Base-by-base conservation (phyloP, 1,140 invertebrate genomes). In the Whitmania pigra region DNA sequence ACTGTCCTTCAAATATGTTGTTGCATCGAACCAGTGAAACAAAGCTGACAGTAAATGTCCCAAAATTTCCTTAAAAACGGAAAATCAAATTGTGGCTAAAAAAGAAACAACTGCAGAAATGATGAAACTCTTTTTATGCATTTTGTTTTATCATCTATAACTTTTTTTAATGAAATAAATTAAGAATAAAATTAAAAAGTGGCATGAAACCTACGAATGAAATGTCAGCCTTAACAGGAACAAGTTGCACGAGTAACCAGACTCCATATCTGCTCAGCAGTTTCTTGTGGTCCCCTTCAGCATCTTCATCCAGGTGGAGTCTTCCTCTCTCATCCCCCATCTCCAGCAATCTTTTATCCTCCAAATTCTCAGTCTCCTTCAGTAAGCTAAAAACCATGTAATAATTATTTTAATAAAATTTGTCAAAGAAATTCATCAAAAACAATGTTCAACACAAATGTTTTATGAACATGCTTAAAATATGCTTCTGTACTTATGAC, bases 1-100 rank as follows among this genome's bases (percentile, higher is more conserved):
- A 93, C 93, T 93, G 85, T 95, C 92, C 79, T 93, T 94, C 22
- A 94, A 88, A 82, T 93, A 94, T 13, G 93, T 92, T 49, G 94
- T 97, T 73, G 94, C 90, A 85, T 97, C 91, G 85, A 98, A 99
- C 96, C 96, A 99, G 83, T 98, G 93, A 85, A 98, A 98, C 71
- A 99, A 86, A 86, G 95, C 94, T 71, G 92, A 91, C 36, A 99
- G 85, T 75, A 99, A 86, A 76, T 94, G 85, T 25, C 94, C 93
- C 53, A 98, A 85, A 49, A 93, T 88, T 82, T 94, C 90, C 78
- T 89, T 84, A 22, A 68, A 31, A 22, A 49, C 15, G 9, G 15
- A 15, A 49, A 49, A 49, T 49, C 43, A 49, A 17, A 49, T 49
- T 49, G 43, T 49, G 43, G 11, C 15, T 49, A 5, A 13, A 49